Percentiles rank a stretch among this genome's conserved stretches.
Evolutionary conservation across 64 coral and sea anemone genomes (phyloP).

Genomic region (Stichodactyla helianthus): DNA sequence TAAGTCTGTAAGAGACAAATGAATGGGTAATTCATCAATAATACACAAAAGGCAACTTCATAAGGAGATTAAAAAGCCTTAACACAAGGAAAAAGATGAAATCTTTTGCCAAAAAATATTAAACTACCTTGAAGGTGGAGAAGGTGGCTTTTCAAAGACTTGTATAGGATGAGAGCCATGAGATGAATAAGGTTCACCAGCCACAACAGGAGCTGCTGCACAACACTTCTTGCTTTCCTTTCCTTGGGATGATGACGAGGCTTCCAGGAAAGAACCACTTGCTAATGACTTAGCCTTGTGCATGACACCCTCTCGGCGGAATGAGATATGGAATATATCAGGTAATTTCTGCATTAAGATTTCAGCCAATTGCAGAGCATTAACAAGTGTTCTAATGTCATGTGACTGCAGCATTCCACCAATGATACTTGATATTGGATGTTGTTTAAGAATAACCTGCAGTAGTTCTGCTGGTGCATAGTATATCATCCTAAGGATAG

Average conservation of each 20-base stretch:
- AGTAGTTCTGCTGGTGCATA: constrained; percentile 89
- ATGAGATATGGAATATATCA: constrained; percentile 90
- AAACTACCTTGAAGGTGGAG: constrained; percentile 37
- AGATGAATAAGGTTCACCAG: constrained; percentile 31
- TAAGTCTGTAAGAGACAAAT: too few relatives aligned
- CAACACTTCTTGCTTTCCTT: constrained; percentile 46
- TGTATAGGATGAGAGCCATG: constrained; percentile 24
- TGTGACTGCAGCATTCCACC: constrained; percentile 92
- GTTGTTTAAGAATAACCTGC: constrained; percentile 76
- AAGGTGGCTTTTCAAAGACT: constrained; percentile 57
- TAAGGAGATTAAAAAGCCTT: not conserved
- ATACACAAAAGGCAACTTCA: too few relatives aligned
- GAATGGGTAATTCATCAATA: too few relatives aligned
- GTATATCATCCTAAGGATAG: constrained; percentile 87
- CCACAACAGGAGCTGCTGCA: constrained; percentile 33
- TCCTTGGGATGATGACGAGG: not conserved
- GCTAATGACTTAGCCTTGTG: constrained; percentile 87
- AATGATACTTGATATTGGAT: constrained; percentile 92
- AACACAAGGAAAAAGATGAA: not conserved
- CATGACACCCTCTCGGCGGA: constrained; percentile 96
- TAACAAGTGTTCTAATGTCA: constrained; percentile 86
- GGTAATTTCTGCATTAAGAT: constrained; percentile 99
- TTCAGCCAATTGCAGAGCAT: constrained; percentile 96
- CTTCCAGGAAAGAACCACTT: constrained; percentile 58
- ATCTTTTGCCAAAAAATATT: not conserved